Conservation (phyloP, 2,113 vertebrate species). For the Indri indri region DNA sequence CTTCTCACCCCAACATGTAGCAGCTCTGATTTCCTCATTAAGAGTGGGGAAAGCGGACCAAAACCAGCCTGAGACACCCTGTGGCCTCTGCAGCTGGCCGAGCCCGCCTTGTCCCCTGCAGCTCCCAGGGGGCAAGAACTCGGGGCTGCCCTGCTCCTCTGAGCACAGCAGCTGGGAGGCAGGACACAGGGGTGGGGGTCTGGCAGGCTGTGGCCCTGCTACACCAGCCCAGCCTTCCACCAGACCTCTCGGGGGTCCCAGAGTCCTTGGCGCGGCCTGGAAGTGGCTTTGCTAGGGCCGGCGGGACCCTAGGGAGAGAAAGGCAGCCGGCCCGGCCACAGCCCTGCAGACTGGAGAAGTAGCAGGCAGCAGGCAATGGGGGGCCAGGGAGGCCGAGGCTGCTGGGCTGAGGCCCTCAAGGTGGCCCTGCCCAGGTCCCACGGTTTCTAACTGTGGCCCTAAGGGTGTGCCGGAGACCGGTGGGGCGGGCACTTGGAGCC, state of each 20-base stretch:
- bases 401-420: background rate
- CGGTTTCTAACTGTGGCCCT: background rate
- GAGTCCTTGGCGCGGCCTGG: rapidly evolving
- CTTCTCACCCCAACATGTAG: background rate
- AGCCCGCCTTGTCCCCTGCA: background rate
- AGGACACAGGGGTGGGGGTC: background rate
- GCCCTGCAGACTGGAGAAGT: background rate
- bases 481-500: background rate
- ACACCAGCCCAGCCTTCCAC: background rate
- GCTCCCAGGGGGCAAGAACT: background rate
- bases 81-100: background rate
- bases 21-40: background rate
- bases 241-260: background rate
- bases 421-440: background rate
- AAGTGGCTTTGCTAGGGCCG: background rate
- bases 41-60: background rate
- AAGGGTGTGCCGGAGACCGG: background rate
- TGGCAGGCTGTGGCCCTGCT: background rate
- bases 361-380: no score
- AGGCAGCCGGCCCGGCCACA: background rate
- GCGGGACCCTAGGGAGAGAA: background rate
- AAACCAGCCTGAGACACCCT: background rate
- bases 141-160: no score
- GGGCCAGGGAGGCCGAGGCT: background rate
- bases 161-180: background rate